These are phyloP conservation scores for Nephrotoma appendiculata DNA, from an alignment of 2,888 invertebrate species.

Conservation along the genomic window DNA sequence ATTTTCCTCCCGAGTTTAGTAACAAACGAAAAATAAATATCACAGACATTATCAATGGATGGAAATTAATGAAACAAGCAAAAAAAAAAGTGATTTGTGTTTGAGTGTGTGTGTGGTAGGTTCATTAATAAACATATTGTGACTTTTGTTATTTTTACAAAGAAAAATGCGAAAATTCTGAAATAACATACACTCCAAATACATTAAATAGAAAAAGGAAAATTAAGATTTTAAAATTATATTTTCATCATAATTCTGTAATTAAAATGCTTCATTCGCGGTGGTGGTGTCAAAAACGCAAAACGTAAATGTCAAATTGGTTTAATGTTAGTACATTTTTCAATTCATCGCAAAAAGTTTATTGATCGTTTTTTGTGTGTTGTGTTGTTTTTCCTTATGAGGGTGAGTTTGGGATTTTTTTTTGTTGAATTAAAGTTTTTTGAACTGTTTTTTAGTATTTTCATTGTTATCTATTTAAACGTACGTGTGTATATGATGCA, in stretches of 20 bases:
- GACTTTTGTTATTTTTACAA: neutral
- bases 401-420: neutral
- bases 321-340: neutral
- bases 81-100: neutral
- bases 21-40: neutral
- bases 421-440: neutral
- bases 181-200: neutral
- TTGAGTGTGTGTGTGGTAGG: neutral
- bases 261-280: neutral
- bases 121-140: slow-evolving; percentile 4
- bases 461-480: neutral
- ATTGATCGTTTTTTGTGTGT: neutral
- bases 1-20: neutral
- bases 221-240: neutral
- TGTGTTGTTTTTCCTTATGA: neutral
- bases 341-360: neutral
- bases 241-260: neutral
- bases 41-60: neutral
- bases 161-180: neutral
- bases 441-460: neutral
- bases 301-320: neutral
- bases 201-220: neutral
- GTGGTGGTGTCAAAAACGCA: neutral
- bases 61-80: neutral
- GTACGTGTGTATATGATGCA: neutral